Evolutionary conservation across 2,888 invertebrate species (phyloP).

Genomic region (Acleris sparsana): DNA sequence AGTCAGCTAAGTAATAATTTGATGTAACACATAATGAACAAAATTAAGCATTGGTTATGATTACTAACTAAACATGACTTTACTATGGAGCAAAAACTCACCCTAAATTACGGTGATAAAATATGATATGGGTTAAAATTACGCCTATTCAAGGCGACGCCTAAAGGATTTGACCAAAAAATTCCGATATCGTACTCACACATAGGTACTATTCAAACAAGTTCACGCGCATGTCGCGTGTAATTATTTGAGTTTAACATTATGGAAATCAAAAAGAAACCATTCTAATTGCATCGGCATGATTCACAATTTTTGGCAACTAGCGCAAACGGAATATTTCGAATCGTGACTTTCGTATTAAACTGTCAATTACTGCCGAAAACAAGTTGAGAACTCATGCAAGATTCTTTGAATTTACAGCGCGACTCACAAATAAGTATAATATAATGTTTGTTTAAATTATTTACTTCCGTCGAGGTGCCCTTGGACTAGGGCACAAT

Average conservation of each 20-base stretch:
- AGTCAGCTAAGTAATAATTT: no score
- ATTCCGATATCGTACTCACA: slow-evolving; percentile 1
- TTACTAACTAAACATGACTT: no score
- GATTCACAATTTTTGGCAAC: neutral
- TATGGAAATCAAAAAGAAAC: slow-evolving; percentile 10
- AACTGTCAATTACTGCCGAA: neutral
- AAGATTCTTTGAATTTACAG: neutral
- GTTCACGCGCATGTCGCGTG: slow-evolving; percentile 21
- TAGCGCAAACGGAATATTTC: slow-evolving; percentile 21
- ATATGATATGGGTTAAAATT: no score
- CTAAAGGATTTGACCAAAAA: slow-evolving; percentile 12
- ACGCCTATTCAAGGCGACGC: neutral
- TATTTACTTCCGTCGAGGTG: slow-evolving; percentile 2
- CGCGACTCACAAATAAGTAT: no score
- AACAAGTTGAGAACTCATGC: slow-evolving; percentile 19
- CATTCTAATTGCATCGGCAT: slow-evolving; percentile 26
- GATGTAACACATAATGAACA: no score
- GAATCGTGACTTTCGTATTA: slow-evolving; percentile 28
- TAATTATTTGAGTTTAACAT: slow-evolving; percentile 20
- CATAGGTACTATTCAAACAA: slow-evolving; percentile 1
- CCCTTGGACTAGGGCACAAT: slow-evolving; percentile 29
- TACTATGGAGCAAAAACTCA: no score
- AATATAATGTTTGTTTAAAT: slow-evolving; percentile 4
- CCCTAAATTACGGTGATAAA: no score
- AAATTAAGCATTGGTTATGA: no score